Base-by-base conservation (phyloP, 2,113 vertebrate species). In the Lathamus discolor region DNA sequence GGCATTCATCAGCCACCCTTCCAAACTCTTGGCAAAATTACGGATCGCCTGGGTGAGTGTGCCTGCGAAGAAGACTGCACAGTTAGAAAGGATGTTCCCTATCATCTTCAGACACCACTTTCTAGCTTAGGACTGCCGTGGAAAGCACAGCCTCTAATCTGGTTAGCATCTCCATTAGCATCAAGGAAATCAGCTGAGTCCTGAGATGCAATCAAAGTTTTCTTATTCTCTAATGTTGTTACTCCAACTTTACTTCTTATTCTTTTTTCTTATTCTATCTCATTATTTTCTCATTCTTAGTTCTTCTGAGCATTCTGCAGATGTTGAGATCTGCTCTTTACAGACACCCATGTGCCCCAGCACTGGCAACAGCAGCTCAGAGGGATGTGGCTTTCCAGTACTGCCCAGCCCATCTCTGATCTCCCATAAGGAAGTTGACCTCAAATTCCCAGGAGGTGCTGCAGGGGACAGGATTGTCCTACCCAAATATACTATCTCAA, bases 11-110 rank as follows among this genome's bases (percentile, higher is more conserved):
- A 99, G 95, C 99, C 99, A 99, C 44, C 99, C 98, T 92, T 99
- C 99, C 96, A 99, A 93, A 87, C 99, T 99, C 98, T 99, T 99
- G 95, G 99, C 99, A 77, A 99, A 99, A 90, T 99, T 99, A 14
- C 99, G 98, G 78, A 99, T 99, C 2, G 99, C 99, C 97, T 99
- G 99, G 4, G 99, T 99, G 86, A 99, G 98, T 1, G 99, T 99
- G 95, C 99, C 99, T 99, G 97, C 39, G 86, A 48, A 46, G 35
- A 80, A 37, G 43, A 11, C 51, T 13, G 6, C 52, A 59, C 2
- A 31, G 83, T 96, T 55, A 96, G 15, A 37, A 20, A 37, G 29
- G 80, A 62, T 64, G 19, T 0, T 57, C 93, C 29, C 1, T 0
- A 3, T 1, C 20, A 9, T 0, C 46, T 74, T 5, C 43, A 61